Base-by-base conservation (phyloP, 2,888 invertebrate species). In the Pocota personata region DNA sequence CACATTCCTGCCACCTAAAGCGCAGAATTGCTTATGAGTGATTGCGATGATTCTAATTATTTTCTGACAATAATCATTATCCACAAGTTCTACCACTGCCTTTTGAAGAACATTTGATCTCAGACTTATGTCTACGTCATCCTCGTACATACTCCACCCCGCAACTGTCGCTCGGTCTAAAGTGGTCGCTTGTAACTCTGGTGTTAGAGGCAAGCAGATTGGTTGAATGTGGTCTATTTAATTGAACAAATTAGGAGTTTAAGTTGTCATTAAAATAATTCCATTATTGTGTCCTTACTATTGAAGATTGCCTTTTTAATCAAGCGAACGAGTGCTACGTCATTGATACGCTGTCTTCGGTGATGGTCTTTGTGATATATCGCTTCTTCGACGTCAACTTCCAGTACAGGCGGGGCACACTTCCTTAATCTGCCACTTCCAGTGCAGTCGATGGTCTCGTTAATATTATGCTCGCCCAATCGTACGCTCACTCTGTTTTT, bases 321-420 rank as follows among this genome's bases (percentile, higher is more conserved):
- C 3, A 92, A 67, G 88, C 94, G 93, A 66, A 95, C 90, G 6
- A 95, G 89, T 0, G 94, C 95, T 57, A 95, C 93, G 88, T 95
- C 95, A 87, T 95, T 92, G n/a, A 91, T 90, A 12, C 93, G 89
- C 24, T 88, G 88, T 0, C 84, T 62, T 4, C 82, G 80, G 8
- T 82, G 93, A 87, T 94, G 95, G 3, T 92, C 91, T 0, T 94
- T 93, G 90, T 95, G 95, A 1, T 92, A 89, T 14, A 93, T 92
- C 14, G 92, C 88, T 52, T 89, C 87, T 3, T 88, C 90, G 10
- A 92, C 87, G 4, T 88, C 90, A 62, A 88, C 89, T 46, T 93
- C 92, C 89, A 93, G 93, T 1, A 90, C 89, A 1, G 91, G 91
- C 5, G 91, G 92, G 19, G n/a, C n/a, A n/a, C n/a, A n/a, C n/a